Evolutionary conservation across 53 echinoderm and acorn worm species (phyloP).

Genomic region (Holothuria leucospilota): DNA sequence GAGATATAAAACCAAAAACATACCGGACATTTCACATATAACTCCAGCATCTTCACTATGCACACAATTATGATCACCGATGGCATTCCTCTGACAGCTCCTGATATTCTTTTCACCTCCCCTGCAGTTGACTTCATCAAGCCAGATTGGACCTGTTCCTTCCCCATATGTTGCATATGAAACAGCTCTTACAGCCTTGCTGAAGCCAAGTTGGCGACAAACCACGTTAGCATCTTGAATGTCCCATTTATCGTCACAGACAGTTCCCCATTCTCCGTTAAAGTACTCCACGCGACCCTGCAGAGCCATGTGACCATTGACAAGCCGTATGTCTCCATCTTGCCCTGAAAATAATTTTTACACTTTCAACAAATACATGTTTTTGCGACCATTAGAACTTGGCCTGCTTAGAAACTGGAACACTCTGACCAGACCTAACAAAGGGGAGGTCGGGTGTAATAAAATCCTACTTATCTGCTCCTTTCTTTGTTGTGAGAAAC

Average conservation of each 20-base stretch:
- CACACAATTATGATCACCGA: constrained; percentile 59
- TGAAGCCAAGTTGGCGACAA: constrained; percentile 65
- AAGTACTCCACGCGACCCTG: constrained; percentile 64
- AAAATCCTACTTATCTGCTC: too few relatives aligned
- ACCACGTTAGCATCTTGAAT: constrained; percentile 55
- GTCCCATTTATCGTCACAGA: constrained; percentile 67
- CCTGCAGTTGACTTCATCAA: constrained; percentile 62
- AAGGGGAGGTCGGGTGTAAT: too few relatives aligned
- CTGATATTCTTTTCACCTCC: constrained; percentile 45
- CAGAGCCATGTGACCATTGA: constrained; percentile 6
- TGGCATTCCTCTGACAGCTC: constrained; percentile 23
- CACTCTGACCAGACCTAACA: too few relatives aligned
- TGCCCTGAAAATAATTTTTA: not conserved
- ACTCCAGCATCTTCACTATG: constrained; percentile 66
- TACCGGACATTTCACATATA: constrained; percentile 47
- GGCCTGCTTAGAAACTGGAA: too few relatives aligned
- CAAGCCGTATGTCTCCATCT: constrained; percentile 53
- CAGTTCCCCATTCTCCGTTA: constrained; percentile 61
- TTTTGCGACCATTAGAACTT: too few relatives aligned
- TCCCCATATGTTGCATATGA: constrained; percentile 57
- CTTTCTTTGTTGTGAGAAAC: too few relatives aligned
- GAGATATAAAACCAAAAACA: not conserved
- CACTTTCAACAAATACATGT: too few relatives aligned
- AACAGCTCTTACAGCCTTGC: constrained; percentile 50
- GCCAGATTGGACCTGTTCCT: constrained; percentile 55